These are phyloP conservation scores for Dioctria rufipes DNA, from an alignment of 2,888 invertebrate genomes.

Conservation along the genomic window DNA sequence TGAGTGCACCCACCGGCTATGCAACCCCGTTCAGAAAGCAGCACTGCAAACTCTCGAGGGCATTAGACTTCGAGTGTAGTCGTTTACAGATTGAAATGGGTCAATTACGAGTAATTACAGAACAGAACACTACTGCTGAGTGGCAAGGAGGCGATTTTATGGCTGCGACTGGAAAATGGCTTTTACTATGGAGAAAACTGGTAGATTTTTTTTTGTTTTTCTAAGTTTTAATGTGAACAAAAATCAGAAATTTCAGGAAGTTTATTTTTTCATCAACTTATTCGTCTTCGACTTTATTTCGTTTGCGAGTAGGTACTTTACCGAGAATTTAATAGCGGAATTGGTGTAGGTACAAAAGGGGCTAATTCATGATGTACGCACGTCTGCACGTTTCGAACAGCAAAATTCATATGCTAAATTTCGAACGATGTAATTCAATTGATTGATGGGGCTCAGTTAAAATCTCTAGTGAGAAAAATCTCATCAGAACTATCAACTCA, in stretches of 20 bases:
- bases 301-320: too few species aligned
- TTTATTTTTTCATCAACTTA: too few species aligned
- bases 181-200: not conserved
- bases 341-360: too few species aligned
- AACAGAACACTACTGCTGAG: constrained; percentile 9
- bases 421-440: too few species aligned
- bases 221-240: not conserved
- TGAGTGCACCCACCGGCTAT: not conserved
- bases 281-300: too few species aligned
- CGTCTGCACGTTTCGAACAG: too few species aligned
- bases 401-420: too few species aligned
- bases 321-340: too few species aligned
- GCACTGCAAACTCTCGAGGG: not conserved
- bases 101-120: constrained; percentile 32
- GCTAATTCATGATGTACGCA: too few species aligned
- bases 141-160: not conserved
- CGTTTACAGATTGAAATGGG: constrained; percentile 29
- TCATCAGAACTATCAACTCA: too few species aligned
- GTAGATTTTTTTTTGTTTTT: not conserved
- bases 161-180: not conserved
- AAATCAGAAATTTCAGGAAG: not conserved
- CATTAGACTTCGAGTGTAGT: constrained; percentile 14
- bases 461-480: too few species aligned
- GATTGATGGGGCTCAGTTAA: too few species aligned
- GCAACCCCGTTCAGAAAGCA: not conserved